Evolutionary conservation across 2,888 invertebrate genomes (phyloP).

Genomic region (Limnephilus auricula): DNA sequence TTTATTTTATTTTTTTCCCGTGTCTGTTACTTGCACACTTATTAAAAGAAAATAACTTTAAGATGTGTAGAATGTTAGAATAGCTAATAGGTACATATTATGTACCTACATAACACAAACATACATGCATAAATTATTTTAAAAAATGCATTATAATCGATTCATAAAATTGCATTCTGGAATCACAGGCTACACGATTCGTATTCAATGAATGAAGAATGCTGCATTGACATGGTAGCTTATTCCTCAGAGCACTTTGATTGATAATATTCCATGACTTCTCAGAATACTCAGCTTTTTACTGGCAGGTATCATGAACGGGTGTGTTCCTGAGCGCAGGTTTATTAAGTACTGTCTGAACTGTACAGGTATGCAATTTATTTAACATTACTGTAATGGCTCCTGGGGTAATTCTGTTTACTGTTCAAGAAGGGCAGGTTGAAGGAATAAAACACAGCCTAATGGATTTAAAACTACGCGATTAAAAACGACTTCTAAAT

Average conservation of each 20-base stretch:
- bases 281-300: background rate
- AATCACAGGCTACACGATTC: background rate
- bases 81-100: background rate
- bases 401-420: constrained; percentile 11
- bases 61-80: background rate
- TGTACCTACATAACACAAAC: background rate
- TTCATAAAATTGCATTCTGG: constrained; percentile 3
- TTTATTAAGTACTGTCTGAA: background rate
- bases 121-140: background rate
- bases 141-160: background rate
- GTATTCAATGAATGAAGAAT: background rate
- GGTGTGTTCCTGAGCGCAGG: background rate
- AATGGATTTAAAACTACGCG: background rate
- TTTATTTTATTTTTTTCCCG: background rate
- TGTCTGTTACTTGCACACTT: background rate
- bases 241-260: background rate
- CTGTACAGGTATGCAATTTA: constrained; percentile 23
- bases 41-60: background rate
- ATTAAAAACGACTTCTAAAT: background rate
- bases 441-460: background rate
- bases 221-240: constrained; percentile 3
- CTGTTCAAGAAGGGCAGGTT: constrained; percentile 9
- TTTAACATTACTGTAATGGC: constrained; percentile 24
- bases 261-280: background rate
- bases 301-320: background rate